phyloP scores from a whole-genome alignment of 2,888 invertebrate genomes.

The Siphonodentalium dalli region DNA sequence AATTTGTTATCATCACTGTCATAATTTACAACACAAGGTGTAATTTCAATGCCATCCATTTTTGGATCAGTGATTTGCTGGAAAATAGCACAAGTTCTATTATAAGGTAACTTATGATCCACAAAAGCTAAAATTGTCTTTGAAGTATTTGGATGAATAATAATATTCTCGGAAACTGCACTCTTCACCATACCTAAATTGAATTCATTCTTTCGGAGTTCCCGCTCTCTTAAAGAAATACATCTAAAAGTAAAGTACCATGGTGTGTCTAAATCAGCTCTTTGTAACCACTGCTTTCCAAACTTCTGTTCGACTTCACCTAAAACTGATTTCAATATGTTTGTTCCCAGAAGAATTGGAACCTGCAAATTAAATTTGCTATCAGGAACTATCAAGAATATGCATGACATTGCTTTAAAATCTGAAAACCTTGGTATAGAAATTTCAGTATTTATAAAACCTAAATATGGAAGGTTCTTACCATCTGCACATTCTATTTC shows the following conservation, averaged over 20 bases:
- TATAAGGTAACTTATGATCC: too few relatives aligned
- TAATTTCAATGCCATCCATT: too few relatives aligned
- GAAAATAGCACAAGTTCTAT: too few relatives aligned
- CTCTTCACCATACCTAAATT: conserved; percentile 7
- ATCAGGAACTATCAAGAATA: conserved; percentile 12
- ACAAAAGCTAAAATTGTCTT: too few relatives aligned
- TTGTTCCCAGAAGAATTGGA: conserved; percentile 15
- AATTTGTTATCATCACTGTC: too few relatives aligned
- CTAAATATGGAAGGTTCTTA: conserved; percentile 9
- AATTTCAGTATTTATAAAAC: conserved; percentile 6
- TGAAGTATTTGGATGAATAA: conserved; percentile 14
- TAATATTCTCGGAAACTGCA: conserved; percentile 6
- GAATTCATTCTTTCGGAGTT: conserved; percentile 7
- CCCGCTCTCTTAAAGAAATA: conserved; percentile 8
- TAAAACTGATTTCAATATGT: conserved; percentile 1
- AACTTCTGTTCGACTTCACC: not conserved
- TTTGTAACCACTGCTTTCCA: conserved; percentile 14
- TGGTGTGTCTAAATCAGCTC: conserved; percentile 3
- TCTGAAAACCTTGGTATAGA: not conserved
- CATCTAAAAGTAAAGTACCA: conserved; percentile 14
- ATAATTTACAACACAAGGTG: too few relatives aligned
- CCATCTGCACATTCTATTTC: conserved; percentile 23
- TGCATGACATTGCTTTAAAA: not conserved
- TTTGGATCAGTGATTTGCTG: too few relatives aligned
- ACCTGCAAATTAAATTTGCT: conserved; percentile 1